Conservation (phyloP, 2,888 invertebrate genomes). For the Polydrusus tereticollis region DNA sequence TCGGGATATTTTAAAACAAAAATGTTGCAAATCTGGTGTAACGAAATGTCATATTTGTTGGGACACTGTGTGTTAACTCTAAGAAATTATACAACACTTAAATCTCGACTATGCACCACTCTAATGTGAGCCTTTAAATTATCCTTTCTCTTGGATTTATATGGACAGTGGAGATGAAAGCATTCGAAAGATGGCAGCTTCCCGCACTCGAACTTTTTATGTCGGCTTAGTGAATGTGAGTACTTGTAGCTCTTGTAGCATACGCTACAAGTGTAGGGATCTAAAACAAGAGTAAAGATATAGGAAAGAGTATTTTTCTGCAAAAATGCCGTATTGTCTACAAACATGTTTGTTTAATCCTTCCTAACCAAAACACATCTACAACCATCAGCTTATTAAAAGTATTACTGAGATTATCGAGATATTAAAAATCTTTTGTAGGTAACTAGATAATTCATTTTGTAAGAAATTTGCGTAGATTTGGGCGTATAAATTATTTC, state of each 20-base stretch:
- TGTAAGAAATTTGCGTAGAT: too few species aligned
- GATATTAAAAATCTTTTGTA: too few species aligned
- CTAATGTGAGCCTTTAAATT: conserved; percentile 58
- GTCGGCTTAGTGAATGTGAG: conserved; percentile 57
- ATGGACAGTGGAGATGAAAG: conserved; percentile 55
- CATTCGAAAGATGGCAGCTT: conserved; percentile 58
- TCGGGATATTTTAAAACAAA: too few species aligned
- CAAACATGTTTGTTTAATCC: neutral
- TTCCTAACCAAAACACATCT: neutral
- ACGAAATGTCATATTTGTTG: too few species aligned
- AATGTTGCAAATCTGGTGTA: too few species aligned
- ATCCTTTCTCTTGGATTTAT: conserved; percentile 58
- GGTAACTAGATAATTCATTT: too few species aligned
- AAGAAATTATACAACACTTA: conserved; percentile 43
- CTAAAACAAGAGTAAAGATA: neutral
- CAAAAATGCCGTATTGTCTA: neutral
- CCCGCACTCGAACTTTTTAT: conserved; percentile 59
- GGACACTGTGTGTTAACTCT: too few species aligned
- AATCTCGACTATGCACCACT: conserved; percentile 54
- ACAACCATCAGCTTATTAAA: too few species aligned
- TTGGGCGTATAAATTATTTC: too few species aligned
- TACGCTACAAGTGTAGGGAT: conserved; percentile 50
- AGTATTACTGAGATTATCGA: too few species aligned
- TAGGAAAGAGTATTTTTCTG: neutral
- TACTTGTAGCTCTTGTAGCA: conserved; percentile 59